Evolutionary conservation across 2,888 invertebrate species (phyloP).

Genomic region (Vesta saturnalis): DNA sequence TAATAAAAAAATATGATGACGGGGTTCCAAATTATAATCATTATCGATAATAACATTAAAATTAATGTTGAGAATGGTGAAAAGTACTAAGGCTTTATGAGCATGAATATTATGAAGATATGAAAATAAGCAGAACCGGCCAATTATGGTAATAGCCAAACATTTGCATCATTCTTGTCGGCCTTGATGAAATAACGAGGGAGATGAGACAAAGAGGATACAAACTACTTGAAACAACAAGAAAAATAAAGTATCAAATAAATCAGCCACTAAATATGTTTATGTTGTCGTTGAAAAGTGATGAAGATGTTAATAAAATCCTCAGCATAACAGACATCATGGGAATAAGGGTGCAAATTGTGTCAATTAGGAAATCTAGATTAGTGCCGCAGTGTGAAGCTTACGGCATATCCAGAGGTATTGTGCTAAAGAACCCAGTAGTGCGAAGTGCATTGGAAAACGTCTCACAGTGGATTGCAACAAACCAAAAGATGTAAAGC

Average conservation of each 20-base stretch:
- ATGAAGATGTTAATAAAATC: constrained; percentile 23
- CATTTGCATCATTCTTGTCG: constrained; percentile 17
- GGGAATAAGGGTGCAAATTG: constrained; percentile 21
- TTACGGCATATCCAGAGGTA: constrained; percentile 43
- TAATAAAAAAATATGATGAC: constrained; percentile 18
- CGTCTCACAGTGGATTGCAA: constrained; percentile 41
- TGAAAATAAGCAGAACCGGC: constrained; percentile 27
- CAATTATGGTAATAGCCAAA: constrained; percentile 17
- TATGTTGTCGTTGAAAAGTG: constrained; percentile 18
- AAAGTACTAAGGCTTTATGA: constrained; percentile 21
- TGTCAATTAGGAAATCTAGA: constrained; percentile 21
- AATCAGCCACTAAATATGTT: constrained; percentile 27
- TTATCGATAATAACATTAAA: constrained; percentile 23
- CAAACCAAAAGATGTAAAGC: too few species aligned
- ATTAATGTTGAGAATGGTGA: constrained; percentile 17
- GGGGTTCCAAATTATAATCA: constrained; percentile 22
- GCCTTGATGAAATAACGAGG: constrained; percentile 5
- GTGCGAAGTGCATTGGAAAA: constrained; percentile 27
- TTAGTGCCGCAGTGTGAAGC: constrained; percentile 39
- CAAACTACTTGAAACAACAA: constrained; percentile 21
- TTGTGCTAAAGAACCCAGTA: constrained; percentile 39
- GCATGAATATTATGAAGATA: constrained; percentile 22
- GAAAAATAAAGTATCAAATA: constrained; percentile 19
- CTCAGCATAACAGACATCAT: constrained; percentile 14
- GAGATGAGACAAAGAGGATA: constrained; percentile 22